phyloP scores from a whole-genome alignment of 2,113 vertebrate genomes.

The Brevimyrus niger region DNA sequence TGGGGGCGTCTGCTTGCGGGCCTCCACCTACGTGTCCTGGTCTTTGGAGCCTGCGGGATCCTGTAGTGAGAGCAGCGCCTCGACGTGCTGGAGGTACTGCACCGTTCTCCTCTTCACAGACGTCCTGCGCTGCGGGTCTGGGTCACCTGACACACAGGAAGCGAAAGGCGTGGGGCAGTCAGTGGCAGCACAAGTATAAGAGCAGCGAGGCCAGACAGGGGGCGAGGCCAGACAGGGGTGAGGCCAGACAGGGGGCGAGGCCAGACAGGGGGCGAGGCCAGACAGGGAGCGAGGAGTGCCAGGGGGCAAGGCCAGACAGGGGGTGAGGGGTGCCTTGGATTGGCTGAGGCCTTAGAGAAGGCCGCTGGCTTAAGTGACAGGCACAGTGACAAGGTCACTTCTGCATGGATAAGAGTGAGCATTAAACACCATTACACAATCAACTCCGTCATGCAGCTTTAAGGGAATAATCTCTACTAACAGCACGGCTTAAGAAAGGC shows the following conservation, averaged over 20 bases:
- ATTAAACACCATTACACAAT: neutral
- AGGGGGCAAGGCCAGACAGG: too few relatives aligned
- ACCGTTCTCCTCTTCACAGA: conserved; percentile 72
- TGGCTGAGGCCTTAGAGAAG: neutral
- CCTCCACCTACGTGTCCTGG: conserved; percentile 25
- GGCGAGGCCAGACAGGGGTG: neutral
- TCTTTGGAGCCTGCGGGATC: conserved; percentile 39
- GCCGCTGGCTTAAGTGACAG: neutral
- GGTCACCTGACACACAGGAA: conserved; percentile 58
- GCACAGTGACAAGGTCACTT: neutral
- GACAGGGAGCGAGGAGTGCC: neutral
- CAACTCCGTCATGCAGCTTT: neutral
- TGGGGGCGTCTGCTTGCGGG: neutral
- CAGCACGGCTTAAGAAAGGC: neutral
- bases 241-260: neutral
- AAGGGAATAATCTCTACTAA: neutral
- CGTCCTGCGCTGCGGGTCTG: conserved; percentile 59
- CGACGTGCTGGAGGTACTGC: conserved; percentile 71
- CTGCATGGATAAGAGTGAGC: neutral
- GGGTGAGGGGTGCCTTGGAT: neutral
- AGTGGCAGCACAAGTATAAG: neutral
- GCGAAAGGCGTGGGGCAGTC: neutral
- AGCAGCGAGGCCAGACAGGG: neutral
- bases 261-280: neutral
- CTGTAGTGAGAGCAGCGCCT: conserved; percentile 62